Conservation (phyloP, 2,888 invertebrate species). For the Cephus runcator region DNA sequence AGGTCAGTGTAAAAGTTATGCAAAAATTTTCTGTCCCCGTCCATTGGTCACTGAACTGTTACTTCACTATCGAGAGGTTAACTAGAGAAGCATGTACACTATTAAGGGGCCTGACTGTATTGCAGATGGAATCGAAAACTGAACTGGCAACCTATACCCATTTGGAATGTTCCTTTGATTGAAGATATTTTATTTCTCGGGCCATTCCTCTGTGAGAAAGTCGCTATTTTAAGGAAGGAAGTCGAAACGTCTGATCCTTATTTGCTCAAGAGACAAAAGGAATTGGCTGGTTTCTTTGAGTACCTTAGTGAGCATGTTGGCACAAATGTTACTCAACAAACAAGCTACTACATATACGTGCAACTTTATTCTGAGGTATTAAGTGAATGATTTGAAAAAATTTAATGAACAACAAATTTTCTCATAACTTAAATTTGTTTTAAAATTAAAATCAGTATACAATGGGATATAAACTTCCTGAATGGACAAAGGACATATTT, state of each 20-base stretch:
- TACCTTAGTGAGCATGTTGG: constrained; percentile 7
- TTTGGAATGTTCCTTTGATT: not conserved
- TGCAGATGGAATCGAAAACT: constrained; percentile 19
- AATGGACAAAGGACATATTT: no score
- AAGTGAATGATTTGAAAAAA: not conserved
- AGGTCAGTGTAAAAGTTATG: constrained; percentile 6
- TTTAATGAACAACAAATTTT: no score
- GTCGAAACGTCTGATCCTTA: not conserved
- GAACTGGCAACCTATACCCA: constrained; percentile 25
- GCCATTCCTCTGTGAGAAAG: not conserved
- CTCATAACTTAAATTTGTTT: no score
- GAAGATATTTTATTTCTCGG: not conserved
- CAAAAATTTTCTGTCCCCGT: not conserved
- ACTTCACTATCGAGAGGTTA: no score
- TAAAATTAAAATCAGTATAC: no score
- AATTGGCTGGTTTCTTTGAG: constrained; percentile 9
- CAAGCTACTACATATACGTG: constrained; percentile 2
- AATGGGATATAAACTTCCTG: no score
- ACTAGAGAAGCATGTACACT: no score
- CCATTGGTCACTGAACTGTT: no score
- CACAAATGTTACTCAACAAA: constrained; percentile 7
- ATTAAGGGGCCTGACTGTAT: no score
- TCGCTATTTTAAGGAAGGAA: not conserved
- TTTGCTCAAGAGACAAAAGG: not conserved
- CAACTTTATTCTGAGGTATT: constrained; percentile 10